Evolutionary conservation across 2,888 invertebrate genomes (phyloP).

Genomic region (Heteropelma amictum): DNA sequence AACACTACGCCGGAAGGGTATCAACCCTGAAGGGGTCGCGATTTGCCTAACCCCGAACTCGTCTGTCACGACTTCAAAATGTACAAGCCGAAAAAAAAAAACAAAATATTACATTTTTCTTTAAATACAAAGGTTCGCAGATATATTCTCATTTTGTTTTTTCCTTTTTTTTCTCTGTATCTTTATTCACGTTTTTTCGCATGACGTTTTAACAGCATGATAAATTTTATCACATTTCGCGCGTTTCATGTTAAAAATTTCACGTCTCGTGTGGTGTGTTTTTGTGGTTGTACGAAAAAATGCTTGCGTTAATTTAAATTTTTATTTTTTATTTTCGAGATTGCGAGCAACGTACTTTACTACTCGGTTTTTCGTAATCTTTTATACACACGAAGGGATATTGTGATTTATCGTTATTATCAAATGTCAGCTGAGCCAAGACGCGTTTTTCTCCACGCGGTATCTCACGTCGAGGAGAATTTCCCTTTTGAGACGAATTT

Average conservation of each 20-base stretch:
- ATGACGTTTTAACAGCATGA: conserved; percentile 11
- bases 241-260: neutral
- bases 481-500: no score
- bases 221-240: neutral
- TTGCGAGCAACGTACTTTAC: no score
- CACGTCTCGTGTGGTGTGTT: neutral
- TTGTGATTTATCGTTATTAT: no score
- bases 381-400: no score
- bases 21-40: conserved; percentile 73
- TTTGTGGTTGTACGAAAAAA: neutral
- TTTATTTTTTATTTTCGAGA: no score
- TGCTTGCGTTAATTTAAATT: no score
- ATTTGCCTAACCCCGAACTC: conserved; percentile 64
- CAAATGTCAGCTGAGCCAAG: no score
- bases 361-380: no score
- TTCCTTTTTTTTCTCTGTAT: conserved; percentile 42
- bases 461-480: no score
- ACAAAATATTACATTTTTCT: no score
- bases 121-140: conserved; percentile 72
- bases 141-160: conserved; percentile 60
- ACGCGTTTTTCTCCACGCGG: no score
- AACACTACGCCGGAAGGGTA: conserved; percentile 76
- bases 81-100: conserved; percentile 26
- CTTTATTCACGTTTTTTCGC: conserved; percentile 14
- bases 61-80: conserved; percentile 24